phyloP scores from a whole-genome alignment of 2,888 invertebrate genomes.

The Selenia dentaria region DNA sequence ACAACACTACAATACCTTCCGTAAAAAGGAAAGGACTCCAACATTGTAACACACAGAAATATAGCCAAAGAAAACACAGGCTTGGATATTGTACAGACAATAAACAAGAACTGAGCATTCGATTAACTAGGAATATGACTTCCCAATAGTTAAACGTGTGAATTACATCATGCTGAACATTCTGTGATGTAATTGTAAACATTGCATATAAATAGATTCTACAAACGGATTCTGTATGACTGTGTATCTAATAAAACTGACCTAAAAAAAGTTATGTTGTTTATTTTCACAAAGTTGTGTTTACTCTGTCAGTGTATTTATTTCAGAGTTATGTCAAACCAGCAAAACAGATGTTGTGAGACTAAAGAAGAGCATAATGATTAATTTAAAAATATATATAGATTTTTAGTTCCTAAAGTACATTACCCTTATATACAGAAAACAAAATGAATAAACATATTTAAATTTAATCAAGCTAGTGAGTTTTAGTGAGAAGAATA shows the following conservation, averaged over 20 bases:
- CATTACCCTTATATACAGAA: too few species aligned
- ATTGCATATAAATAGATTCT: slow-evolving; percentile 17
- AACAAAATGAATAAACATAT: too few species aligned
- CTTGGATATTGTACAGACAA: neutral
- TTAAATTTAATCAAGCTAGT: too few species aligned
- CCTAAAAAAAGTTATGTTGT: slow-evolving; percentile 15
- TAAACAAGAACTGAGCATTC: neutral
- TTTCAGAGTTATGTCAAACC: too few species aligned
- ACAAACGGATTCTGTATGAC: slow-evolving; percentile 14
- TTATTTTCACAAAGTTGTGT: too few species aligned
- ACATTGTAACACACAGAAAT: slow-evolving; percentile 7
- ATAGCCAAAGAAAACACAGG: too few species aligned
- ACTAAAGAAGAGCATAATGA: too few species aligned
- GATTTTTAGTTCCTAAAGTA: too few species aligned
- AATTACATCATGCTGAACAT: slow-evolving; percentile 18
- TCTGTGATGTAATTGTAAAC: slow-evolving; percentile 24
- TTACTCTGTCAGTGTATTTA: neutral
- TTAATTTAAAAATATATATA: too few species aligned
- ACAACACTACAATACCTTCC: too few species aligned
- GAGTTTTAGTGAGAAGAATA: too few species aligned
- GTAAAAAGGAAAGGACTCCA: slow-evolving; percentile 17
- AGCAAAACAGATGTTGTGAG: too few species aligned
- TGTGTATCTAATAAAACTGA: slow-evolving; percentile 17
- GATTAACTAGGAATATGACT: neutral
- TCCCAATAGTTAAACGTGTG: neutral